These are phyloP conservation scores for Agrotis puta DNA, from an alignment of 2,888 invertebrate genomes.

Conservation along the genomic window DNA sequence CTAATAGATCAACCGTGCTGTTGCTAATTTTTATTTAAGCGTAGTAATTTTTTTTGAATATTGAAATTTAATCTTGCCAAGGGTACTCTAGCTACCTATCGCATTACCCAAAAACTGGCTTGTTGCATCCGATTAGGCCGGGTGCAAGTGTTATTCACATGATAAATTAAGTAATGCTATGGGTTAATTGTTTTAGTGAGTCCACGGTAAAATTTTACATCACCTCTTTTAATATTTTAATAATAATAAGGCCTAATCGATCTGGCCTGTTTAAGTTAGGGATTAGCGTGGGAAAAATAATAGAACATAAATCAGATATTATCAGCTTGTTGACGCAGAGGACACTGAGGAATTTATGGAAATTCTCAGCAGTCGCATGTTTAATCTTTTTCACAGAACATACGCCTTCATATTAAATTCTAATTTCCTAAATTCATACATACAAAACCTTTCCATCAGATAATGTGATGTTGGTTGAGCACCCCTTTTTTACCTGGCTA, in stretches of 20 bases:
- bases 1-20: too few relatives aligned
- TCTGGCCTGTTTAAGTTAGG: slow-evolving; percentile 1
- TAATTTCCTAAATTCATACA: too few relatives aligned
- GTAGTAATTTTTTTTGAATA: slow-evolving; percentile 11
- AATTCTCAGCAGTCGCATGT: slow-evolving; percentile 12
- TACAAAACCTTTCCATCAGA: not conserved
- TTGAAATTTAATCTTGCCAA: not conserved
- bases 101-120: too few relatives aligned
- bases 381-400: not conserved
- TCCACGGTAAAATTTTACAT: too few relatives aligned
- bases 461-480: too few relatives aligned
- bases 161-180: too few relatives aligned
- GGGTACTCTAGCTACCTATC: too few relatives aligned
- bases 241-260: not conserved
- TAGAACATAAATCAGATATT: slow-evolving; percentile 38
- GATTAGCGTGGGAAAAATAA: slow-evolving; percentile 34
- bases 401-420: not conserved
- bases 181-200: too few relatives aligned
- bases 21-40: slow-evolving; percentile 20
- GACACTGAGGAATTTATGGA: slow-evolving; percentile 16
- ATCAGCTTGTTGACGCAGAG: slow-evolving; percentile 21
- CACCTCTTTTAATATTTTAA: not conserved
- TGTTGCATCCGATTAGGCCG: too few relatives aligned
- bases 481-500: too few relatives aligned
- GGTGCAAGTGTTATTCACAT: too few relatives aligned